Conservation (phyloP, 2,888 invertebrate genomes). For the Tetanocera ferruginea region DNA sequence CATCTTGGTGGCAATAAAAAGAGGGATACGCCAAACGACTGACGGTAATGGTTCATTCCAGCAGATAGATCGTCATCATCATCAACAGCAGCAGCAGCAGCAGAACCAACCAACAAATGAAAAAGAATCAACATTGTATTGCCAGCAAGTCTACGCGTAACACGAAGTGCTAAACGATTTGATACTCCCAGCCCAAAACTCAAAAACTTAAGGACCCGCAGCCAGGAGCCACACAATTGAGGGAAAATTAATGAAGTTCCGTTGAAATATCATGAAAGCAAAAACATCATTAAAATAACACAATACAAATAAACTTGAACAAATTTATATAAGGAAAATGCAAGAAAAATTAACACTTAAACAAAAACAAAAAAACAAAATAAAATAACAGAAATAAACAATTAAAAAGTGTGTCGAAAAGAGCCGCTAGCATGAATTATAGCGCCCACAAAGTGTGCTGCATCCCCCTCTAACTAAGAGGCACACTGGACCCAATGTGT, state of each 20-base stretch:
- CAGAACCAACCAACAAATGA: not conserved
- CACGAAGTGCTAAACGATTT: slow-evolving; percentile 32
- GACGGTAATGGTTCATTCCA: not conserved
- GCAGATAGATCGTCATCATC: slow-evolving; percentile 1
- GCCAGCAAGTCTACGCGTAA: slow-evolving; percentile 13
- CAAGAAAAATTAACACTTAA: not conserved
- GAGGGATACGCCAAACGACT: not conserved
- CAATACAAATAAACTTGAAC: slow-evolving; percentile 47
- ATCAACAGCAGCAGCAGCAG: too few relatives aligned
- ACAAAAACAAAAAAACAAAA: slow-evolving; percentile 41
- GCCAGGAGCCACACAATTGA: slow-evolving; percentile 23
- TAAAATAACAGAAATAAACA: slow-evolving; percentile 49
- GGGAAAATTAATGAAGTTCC: slow-evolving; percentile 63
- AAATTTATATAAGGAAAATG: slow-evolving; percentile 11
- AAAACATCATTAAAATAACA: slow-evolving; percentile 39
- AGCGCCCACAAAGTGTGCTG: not conserved
- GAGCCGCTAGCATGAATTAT: not conserved
- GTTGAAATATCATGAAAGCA: slow-evolving; percentile 50
- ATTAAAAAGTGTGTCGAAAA: slow-evolving; percentile 53
- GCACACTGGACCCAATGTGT: slow-evolving; percentile 53
- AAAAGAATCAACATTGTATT: not conserved
- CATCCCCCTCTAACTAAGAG: not conserved
- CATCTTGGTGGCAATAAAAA: slow-evolving; percentile 26
- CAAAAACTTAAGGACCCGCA: not conserved
- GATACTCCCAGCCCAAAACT: slow-evolving; percentile 7